A percentile compares a stretch with the other conserved stretches of the same genome.
These are phyloP conservation scores for Hydroisotoma schaefferi DNA, from an alignment of 2,888 invertebrate species.

Conservation along the genomic window DNA sequence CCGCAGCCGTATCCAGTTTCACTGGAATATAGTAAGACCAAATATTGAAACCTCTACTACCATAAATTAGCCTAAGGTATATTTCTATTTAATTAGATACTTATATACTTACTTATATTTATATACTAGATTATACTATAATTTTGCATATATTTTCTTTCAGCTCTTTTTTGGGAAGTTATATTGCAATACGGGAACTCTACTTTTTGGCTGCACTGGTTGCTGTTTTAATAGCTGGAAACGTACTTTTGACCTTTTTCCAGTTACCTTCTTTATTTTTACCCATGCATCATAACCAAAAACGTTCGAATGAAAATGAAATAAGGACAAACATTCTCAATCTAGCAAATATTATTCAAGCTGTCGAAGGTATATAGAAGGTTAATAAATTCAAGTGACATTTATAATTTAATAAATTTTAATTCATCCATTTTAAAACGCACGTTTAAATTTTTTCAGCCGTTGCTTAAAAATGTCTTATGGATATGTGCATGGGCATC, in stretches of 20 bases:
- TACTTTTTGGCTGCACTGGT: constrained; percentile 44
- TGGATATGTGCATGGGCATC: constrained; percentile 39
- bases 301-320: background rate
- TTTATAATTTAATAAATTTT: background rate
- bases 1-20: constrained; percentile 41
- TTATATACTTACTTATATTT: too few species aligned
- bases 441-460: constrained; percentile 14
- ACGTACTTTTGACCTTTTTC: constrained; percentile 44
- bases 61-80: background rate
- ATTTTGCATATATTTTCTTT: background rate
- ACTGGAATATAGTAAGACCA: constrained; percentile 46
- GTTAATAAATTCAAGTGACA: background rate
- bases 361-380: constrained; percentile 17
- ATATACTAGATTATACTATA: background rate
- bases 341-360: constrained; percentile 8
- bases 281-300: constrained; percentile 45
- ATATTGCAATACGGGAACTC: constrained; percentile 44
- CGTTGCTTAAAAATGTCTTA: constrained; percentile 27
- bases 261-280: constrained; percentile 46
- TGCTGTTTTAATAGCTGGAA: constrained; percentile 44
- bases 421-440: background rate
- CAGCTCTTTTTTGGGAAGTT: constrained; percentile 46
- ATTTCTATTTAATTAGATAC: background rate
- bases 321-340: background rate
- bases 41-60: background rate